Evolutionary conservation across 2,888 invertebrate species (phyloP), one percentile per base, ranked within the genome.

Genomic region (Agrotis ipsilon): DNA sequence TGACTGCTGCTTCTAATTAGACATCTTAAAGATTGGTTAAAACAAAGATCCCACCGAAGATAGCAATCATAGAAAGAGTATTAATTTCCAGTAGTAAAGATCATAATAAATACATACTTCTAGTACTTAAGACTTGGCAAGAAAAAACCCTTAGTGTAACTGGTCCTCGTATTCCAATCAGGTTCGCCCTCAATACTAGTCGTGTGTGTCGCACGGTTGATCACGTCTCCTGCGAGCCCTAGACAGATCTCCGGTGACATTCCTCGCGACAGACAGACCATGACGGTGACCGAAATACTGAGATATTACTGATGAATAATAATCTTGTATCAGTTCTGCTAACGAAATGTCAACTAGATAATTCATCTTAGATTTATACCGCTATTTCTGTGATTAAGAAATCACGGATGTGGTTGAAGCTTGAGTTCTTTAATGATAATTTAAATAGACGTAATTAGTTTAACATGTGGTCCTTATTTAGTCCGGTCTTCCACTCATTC

Each of bases 241-340:
- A 61, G 48, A 72, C 68, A 79, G 61, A 80, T 66, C 80, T 66
- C 68, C 51, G 46, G 52, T 43, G 68, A 68, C 81, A 85, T 83
- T 83, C 84, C 75, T 18, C 39, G 5, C 14, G 18, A 14, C 60
- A 70, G 57, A 19, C 60, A 69, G 75, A 80, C 81, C 81, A 68
- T 80, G 59, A 74, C 80, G 54, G 48, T 62, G 70, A 72, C 74
- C 68, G 63, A 83, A 71, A 69, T 72, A 75, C 62, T 63, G 3
- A 57, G 46, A 61, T 61, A 64, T 59, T 60, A 61, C 52, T 61
- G 55, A 77, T 57, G 57, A 68, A 72, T 64, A 68, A 74, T 78
- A 67, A 73, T 61, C 48, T 61, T 46, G 39, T 68, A 68, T 57
- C 61, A 39, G 58, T 62, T 78, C 48, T 54, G 49, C 58, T 49